Base-by-base conservation (phyloP, 2,888 invertebrate genomes). In the Caenorhabditis sp. region DNA sequence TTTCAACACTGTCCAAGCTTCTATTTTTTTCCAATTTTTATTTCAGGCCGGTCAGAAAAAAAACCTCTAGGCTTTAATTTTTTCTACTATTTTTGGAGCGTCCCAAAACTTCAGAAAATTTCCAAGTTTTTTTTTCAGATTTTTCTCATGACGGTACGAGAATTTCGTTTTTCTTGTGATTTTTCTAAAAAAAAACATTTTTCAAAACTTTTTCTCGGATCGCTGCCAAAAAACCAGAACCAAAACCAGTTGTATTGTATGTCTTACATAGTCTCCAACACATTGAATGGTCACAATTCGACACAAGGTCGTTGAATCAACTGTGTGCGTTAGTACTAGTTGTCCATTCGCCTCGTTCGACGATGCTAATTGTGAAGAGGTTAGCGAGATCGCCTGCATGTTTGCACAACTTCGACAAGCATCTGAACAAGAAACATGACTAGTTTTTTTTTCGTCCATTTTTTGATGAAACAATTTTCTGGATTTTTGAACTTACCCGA, bases 251-350 rank as follows among this genome's bases (percentile, higher is more conserved):
- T 24, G 21, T 58, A 6, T 10, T 37, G 8, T 19, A 31, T 55
- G 59, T 17, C 54, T 53, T 54, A 70, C 78, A 63, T 74, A 74
- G 2, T 62, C 65, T 58, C 78, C 77, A 58, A 68, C 62, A 60
- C 81, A 81, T n/a, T 77, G 66, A 49, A 79, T 78, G 21, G 75
- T 66, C 8, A 81, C 81, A 36, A 77, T 67, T 23, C 76, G 57
- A 31, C 81, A 81, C 54, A 61, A 51, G 24, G 69, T 74, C 1
- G 62, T 53, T 14, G 65, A 51, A 31, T 78, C 73, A n/a, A 67
- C 62, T 36, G 70, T 71, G 27, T 79, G 78, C 37, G 69, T 71
- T n/a, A 79, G 53, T 6, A 78, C 61, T n/a, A 81, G 75, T 57
- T 73, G 73, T 54, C 81, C 81, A 50, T 78, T 76, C 12, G 66